Base-by-base conservation (phyloP, 2,113 vertebrate genomes). In the Sminthopsis crassicaudata region DNA sequence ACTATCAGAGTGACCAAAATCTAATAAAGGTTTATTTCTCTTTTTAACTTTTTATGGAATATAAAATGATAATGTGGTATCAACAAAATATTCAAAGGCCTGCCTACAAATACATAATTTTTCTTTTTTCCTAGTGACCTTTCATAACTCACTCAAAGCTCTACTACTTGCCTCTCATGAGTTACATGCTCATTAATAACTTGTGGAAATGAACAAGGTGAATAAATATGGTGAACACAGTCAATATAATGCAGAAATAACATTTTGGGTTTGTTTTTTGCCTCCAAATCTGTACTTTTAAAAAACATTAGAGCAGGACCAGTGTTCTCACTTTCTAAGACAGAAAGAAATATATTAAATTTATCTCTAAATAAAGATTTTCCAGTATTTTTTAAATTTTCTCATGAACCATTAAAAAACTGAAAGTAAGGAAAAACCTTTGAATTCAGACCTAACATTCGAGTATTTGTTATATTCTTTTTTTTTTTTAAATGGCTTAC, bases 381-480 rank as follows among this genome's bases (percentile, higher is more conserved):
- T 25, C 24, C 51, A 92, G 55, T 94, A 16, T 57, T 91, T 91
- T 95, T 92, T 91, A 24, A 84, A 93, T 91, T 95, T 92, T 90
- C 50, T 76, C 24, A 4, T 46, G 23, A 27, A 92, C 36, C 24
- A 90, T n/a, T 36, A 54, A 89, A 25, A 91, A 84, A 27, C 26
- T 23, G 2, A 92, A 53, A 94, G 4, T 26, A 46, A n/a, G 89
- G 30, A 90, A 92, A 94, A 89, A 88, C 1, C 2, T 3, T 42
- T 84, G 5, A 84, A 84, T 84, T 42, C 42, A 22, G 25, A 9
- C 6, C 46, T 92, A 46, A 3, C 93, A 51, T 51, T 7, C 51
- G 0, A 67, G 22, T 23, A 27, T 88, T 67, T 76, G 25, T 88
- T 12, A 84, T 23, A 84, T 42, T 76, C 36, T 84, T n/a, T n/a